Evolutionary conservation across 2,888 invertebrate species (phyloP).

Genomic region (Scelioninae gen. 1): DNA sequence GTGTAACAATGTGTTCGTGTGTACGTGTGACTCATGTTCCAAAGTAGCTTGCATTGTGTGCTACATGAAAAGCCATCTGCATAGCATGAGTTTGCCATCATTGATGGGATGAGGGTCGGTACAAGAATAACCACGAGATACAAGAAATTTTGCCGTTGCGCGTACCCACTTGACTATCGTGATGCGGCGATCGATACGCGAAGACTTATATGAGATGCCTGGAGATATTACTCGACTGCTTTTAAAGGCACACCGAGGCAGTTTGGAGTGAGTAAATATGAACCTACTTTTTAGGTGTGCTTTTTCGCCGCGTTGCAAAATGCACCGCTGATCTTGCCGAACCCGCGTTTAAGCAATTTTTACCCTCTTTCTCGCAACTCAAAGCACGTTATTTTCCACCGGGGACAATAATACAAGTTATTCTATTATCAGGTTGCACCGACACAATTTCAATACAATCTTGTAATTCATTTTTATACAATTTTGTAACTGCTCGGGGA

Average conservation of each 20-base stretch:
- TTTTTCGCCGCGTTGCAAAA: slow-evolving; percentile 53
- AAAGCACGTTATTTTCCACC: slow-evolving; percentile 12
- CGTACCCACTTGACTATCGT: slow-evolving; percentile 54
- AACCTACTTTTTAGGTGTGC: slow-evolving; percentile 53
- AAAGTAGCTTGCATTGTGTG: slow-evolving; percentile 53
- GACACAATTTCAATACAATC: too few relatives aligned
- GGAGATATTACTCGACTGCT: slow-evolving; percentile 61
- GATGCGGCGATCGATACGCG: slow-evolving; percentile 51
- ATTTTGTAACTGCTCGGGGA: too few relatives aligned
- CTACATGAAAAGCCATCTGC: slow-evolving; percentile 40
- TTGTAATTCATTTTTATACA: too few relatives aligned
- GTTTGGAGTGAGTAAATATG: slow-evolving; percentile 51
- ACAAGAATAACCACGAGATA: slow-evolving; percentile 62
- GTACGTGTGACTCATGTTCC: slow-evolving; percentile 30
- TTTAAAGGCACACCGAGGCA: slow-evolving; percentile 49
- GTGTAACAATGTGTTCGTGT: slow-evolving; percentile 2
- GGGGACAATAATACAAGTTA: too few relatives aligned
- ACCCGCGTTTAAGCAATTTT: slow-evolving; percentile 50
- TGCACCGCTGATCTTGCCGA: slow-evolving; percentile 40
- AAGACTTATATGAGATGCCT: slow-evolving; percentile 58
- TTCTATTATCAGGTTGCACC: too few relatives aligned
- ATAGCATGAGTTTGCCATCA: slow-evolving; percentile 48
- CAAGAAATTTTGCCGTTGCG: slow-evolving; percentile 56
- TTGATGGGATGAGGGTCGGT: slow-evolving; percentile 39
- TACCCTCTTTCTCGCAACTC: neutral